Conservation (phyloP, 1,140 invertebrate species). For the Eubasilissa regina region DNA sequence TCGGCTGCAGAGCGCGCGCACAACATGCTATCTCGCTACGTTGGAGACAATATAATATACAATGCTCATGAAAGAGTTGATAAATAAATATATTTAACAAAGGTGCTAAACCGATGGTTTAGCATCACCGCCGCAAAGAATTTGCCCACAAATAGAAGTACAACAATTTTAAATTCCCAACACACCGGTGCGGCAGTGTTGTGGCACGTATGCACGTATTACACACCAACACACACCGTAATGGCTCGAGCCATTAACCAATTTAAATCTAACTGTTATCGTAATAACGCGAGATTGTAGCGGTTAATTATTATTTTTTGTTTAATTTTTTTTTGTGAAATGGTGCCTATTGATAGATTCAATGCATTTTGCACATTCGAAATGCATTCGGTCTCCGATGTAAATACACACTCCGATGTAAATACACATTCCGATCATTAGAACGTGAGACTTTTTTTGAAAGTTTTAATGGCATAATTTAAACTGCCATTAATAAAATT, state of each 20-base stretch:
- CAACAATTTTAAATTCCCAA: slow-evolving; percentile 26
- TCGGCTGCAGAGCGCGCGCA: too few species aligned
- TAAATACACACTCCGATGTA: too few species aligned
- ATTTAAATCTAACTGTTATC: slow-evolving; percentile 5
- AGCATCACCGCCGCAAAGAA: slow-evolving; percentile 14
- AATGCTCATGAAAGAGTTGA: too few species aligned
- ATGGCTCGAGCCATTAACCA: slow-evolving; percentile 19
- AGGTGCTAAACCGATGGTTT: too few species aligned
- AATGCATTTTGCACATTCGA: neutral
- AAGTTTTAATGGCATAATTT: too few species aligned
- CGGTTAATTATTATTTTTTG: slow-evolving; percentile 5
- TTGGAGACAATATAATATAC: too few species aligned
- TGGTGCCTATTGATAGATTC: neutral
- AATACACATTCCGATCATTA: too few species aligned
- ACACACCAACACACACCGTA: slow-evolving; percentile 20
- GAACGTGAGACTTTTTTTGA: too few species aligned
- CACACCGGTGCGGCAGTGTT: neutral
- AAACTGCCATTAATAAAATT: too few species aligned
- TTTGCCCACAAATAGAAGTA: slow-evolving; percentile 31
- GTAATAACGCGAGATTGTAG: neutral
- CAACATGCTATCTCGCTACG: too few species aligned
- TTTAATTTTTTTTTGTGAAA: neutral
- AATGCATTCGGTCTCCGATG: neutral
- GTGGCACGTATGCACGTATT: slow-evolving; percentile 7
- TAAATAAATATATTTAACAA: too few species aligned